Evolutionary conservation across 2,888 invertebrate species (phyloP), one percentile per base, ranked within the genome.

Genomic region (Volucella zonaria): DNA sequence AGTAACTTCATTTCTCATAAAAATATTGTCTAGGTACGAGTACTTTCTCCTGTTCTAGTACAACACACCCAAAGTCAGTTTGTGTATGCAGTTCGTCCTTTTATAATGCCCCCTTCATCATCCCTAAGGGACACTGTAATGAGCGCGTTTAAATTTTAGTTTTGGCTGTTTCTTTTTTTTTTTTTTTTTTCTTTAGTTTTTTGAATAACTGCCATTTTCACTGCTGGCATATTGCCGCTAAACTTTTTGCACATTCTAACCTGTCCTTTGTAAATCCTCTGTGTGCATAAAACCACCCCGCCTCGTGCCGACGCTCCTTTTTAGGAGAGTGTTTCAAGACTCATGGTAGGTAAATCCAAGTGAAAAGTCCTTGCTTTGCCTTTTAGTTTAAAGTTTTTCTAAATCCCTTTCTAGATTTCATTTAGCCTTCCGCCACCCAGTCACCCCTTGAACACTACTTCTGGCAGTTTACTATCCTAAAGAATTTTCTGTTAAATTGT

Each of bases 361-460:
- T 73, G 54, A 76, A 59, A 64, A 70, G 67, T 74, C 64, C 62
- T 58, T 75, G 79, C 82, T 79, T 71, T 79, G 79, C 79, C 31
- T 64, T 79, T 79, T 54, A 79, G 79, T 83, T 83, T 76, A 62
- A 85, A 81, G 75, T 81, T 85, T 31, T 68, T 68, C 77, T 81
- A 73, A 77, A 64, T 67, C 54, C 14, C 18, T 15, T 38, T 49
- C 66, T 51, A 56, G 49, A 10, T 47, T 49, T 23, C 51, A 43
- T 38, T 15, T 66, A n/a, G 40, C 45, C 14, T 47, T 11, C 66
- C 40, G 31, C 18, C 38, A 15, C 43, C 15, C 56, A 59, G 11
- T 59, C 59, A 11, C 14, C 43, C 42, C 51, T 52, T 52, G 43
- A 14, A 38, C 40, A 54, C 54, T 47, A 75, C 78, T 56, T 64